Conservation (phyloP, 2,113 vertebrate species). For the Regulus satrapa region DNA sequence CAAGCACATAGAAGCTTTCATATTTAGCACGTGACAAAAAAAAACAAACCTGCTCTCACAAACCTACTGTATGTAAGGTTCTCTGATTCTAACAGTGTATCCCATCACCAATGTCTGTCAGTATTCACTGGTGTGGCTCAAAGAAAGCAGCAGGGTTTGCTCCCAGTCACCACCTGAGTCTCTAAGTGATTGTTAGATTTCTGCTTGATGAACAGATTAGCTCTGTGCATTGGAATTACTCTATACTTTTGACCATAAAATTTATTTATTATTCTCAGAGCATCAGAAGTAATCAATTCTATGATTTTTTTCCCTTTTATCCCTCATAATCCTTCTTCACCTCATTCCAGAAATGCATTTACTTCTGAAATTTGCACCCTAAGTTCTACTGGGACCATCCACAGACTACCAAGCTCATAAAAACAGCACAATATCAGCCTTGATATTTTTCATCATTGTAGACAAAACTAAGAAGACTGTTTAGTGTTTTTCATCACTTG, state of each 20-base stretch:
- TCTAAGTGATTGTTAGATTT: neutral
- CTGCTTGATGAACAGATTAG: neutral
- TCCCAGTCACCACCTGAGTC: neutral
- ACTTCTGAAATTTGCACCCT: neutral
- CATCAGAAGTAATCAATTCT: neutral
- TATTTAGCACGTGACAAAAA: neutral
- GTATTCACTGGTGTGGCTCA: neutral
- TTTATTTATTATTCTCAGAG: neutral
- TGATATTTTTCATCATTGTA: neutral
- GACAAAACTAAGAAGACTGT: neutral
- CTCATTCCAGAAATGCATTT: neutral
- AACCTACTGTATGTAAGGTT: neutral
- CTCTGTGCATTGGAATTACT: neutral
- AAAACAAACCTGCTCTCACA: neutral
- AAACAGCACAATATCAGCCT: neutral
- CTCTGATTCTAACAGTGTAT: neutral
- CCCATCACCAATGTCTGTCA: neutral
- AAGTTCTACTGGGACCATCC: neutral
- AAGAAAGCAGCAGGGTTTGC: neutral
- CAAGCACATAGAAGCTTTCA: neutral
- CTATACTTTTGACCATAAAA: neutral
- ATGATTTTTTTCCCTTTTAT: neutral
- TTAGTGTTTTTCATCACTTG: neutral
- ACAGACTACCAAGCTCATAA: neutral
- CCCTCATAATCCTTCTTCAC: neutral